Percentiles rank a stretch among this genome's conserved stretches.
These are phyloP conservation scores for Aptenodytes patagonicus DNA, from an alignment of 2,113 vertebrate genomes.

Conservation along the genomic window DNA sequence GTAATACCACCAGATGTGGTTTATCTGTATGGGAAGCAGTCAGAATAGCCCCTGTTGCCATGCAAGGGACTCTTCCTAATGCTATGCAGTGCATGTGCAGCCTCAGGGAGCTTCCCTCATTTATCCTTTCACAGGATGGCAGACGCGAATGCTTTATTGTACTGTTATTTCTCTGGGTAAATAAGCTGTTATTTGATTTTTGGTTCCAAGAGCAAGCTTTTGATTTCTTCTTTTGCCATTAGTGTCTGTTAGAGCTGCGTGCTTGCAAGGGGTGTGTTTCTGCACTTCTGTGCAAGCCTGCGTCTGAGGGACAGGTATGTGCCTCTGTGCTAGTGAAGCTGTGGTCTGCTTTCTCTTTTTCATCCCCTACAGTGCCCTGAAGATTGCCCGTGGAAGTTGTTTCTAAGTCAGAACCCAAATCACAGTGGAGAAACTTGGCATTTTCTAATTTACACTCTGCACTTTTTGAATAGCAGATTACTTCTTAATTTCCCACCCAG, in stretches of 20 bases:
- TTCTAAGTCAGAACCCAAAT: background rate
- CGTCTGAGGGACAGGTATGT: too few species aligned
- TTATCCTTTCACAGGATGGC: background rate
- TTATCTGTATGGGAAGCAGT: background rate
- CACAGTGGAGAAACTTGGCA: fast-evolving
- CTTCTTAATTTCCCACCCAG: background rate
- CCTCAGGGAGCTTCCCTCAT: background rate
- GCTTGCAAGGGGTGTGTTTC: background rate
- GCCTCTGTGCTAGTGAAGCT: background rate
- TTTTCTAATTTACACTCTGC: background rate
- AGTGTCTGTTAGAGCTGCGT: fast-evolving
- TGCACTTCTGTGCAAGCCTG: background rate
- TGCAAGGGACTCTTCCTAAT: background rate
- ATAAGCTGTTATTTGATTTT: background rate
- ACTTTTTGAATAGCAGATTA: background rate
- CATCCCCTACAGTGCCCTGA: background rate
- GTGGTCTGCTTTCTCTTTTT: background rate
- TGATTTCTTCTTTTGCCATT: background rate
- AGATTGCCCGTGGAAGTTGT: background rate
- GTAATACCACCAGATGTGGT: background rate
- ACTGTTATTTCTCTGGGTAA: background rate
- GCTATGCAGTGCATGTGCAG: background rate
- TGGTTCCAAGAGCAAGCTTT: background rate
- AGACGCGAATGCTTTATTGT: background rate
- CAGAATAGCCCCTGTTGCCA: background rate